Conservation (phyloP, 2,797 vertebrate species). For the Garrulus glandarius region DNA sequence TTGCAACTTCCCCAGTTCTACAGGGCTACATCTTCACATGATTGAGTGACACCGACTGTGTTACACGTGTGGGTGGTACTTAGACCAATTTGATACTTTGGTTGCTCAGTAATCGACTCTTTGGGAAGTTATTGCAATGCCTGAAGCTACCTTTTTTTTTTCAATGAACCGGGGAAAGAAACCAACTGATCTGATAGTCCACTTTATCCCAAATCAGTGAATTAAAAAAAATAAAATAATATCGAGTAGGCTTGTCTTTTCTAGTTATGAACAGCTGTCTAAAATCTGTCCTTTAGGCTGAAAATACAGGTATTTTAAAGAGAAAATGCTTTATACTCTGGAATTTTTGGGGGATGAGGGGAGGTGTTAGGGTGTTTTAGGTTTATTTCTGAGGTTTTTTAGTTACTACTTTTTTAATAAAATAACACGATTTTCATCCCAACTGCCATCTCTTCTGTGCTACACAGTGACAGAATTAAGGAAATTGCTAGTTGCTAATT, state of each 20-base stretch:
- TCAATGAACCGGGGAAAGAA: not conserved
- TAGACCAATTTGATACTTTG: not conserved
- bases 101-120: not conserved
- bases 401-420: not conserved
- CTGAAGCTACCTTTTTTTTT: not conserved
- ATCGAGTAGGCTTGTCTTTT: not conserved
- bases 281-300: not conserved
- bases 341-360: rapidly evolving
- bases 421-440: not conserved
- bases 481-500: not conserved
- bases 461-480: not conserved
- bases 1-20: not conserved
- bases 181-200: not conserved
- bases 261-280: not conserved
- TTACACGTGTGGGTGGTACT: not conserved
- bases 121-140: not conserved
- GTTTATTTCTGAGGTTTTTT: not conserved
- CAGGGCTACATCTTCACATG: not conserved
- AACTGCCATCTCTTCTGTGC: not conserved
- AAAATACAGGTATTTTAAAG: not conserved
- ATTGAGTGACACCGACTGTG: not conserved
- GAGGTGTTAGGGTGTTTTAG: not conserved
- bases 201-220: not conserved
- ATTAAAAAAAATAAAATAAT: not conserved
- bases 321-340: not conserved